These are phyloP conservation scores for Acanthochromis polyacanthus DNA, from an alignment of 2,113 vertebrate genomes.

Conservation along the genomic window DNA sequence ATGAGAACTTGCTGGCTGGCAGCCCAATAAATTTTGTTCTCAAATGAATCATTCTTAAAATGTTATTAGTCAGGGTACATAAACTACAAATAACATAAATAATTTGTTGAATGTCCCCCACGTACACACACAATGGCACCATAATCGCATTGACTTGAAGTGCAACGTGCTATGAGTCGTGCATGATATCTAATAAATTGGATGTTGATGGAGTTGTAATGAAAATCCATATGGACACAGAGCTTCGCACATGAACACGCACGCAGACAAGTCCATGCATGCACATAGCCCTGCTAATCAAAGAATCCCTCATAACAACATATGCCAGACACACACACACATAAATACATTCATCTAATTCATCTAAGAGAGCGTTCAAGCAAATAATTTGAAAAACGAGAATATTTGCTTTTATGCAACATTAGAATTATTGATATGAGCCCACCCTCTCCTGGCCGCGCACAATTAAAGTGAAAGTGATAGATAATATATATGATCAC, in stretches of 20 bases:
- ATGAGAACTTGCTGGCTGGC: background rate
- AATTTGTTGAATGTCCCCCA: constrained; percentile 36
- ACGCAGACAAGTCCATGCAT: background rate
- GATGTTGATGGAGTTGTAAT: constrained; percentile 55
- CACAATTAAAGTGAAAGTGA: constrained; percentile 69
- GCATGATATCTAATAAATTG: constrained; percentile 66
- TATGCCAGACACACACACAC: constrained; percentile 31
- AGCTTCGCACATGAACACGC: background rate
- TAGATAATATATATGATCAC: constrained; percentile 60
- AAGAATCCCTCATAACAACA: constrained; percentile 59
- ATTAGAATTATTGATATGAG: constrained; percentile 64
- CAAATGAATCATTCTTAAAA: constrained; percentile 47
- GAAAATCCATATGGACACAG: constrained; percentile 47
- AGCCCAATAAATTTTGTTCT: background rate
- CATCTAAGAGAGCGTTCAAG: constrained; percentile 44
- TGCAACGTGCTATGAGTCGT: constrained; percentile 38
- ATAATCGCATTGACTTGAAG: constrained; percentile 48
- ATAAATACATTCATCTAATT: constrained; percentile 46
- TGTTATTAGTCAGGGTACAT: constrained; percentile 52
- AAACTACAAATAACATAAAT: constrained; percentile 49
- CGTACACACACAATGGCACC: constrained; percentile 13
- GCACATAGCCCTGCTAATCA: constrained; percentile 49
- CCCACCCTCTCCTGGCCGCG: constrained; percentile 21
- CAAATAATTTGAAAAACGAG: constrained; percentile 68
- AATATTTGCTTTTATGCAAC: constrained; percentile 68